phyloP scores from a whole-genome alignment of 1,140 invertebrate species.

The Maconellicoccus hirsutus region DNA sequence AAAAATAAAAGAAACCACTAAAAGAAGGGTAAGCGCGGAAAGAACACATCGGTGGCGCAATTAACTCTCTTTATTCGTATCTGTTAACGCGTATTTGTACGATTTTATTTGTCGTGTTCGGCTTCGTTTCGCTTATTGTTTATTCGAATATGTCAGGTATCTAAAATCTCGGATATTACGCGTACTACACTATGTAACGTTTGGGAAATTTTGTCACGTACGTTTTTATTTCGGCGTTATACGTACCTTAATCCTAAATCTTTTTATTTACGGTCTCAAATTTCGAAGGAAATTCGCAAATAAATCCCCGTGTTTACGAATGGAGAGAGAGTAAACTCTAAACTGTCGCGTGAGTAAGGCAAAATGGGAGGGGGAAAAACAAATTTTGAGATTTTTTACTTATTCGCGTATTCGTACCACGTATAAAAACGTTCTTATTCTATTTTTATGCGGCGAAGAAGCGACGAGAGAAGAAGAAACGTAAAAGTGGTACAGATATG shows the following conservation, averaged over 20 bases:
- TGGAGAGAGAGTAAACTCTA: background rate
- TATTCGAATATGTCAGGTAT: no score
- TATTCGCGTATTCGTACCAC: background rate
- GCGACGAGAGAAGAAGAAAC: no score
- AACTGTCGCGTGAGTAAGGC: background rate
- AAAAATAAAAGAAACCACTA: no score
- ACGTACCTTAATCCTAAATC: background rate
- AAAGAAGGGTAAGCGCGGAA: no score
- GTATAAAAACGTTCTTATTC: constrained; percentile 1
- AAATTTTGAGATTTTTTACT: background rate
- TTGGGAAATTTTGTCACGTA: background rate
- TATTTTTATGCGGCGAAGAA: background rate
- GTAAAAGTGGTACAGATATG: no score
- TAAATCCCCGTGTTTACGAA: background rate
- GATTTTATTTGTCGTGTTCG: no score
- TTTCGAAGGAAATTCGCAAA: background rate
- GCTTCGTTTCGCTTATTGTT: no score
- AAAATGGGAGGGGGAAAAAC: background rate
- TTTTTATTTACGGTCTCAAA: constrained; percentile 5
- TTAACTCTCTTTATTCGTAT: no score
- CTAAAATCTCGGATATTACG: no score
- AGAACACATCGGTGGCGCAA: no score
- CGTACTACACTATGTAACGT: no score
- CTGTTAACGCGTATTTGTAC: no score
- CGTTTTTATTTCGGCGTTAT: background rate